Base-by-base conservation (phyloP, 2,113 vertebrate species). In the Etheostoma spectabile region DNA sequence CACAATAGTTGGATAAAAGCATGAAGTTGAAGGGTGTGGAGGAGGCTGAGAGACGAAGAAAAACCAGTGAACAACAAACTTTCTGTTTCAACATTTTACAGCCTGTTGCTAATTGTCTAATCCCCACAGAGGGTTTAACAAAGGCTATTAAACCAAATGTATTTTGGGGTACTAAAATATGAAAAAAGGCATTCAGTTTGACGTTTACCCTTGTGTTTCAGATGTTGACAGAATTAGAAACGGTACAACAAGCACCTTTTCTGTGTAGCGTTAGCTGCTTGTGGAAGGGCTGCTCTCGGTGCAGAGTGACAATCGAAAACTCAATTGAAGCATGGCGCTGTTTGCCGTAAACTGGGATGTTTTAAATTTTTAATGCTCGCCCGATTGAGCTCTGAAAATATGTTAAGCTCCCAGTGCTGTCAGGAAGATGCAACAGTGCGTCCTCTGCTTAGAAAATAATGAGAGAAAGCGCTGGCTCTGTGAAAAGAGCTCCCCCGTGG, bases 381-480 rank as follows among this genome's bases (percentile, higher is more conserved):
- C 8, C 4, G 45, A 65, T 56, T n/a, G 77, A 76, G 77, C 6
- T 2, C n/a, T 11, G 65, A 71, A 76, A 70, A 70, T 52, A 12
- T 10, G 46, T 14, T 77, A 64, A 80, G 65, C 83, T 65, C 71
- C 64, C 33, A 1, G 63, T 8, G 77, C 67, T 42, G 66, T 45
- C 73, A 24, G 73, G 48, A 81, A 62, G 35, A 71, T 21, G 71
- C 62, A n/a, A 70, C 65, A n/a, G 64, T 27, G 82, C 49, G 1
- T 71, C 45, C 3, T 74, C 38, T 5, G 45, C 49, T 85, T 57
- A 73, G 57, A 35, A 57, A 63, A 82, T 74, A 78, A 85, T 66
- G 77, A 75, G 70, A 52, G 30, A 16, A 52, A 22, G 61, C 55
- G 27, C 15, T 15, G 2, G 27, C 6, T 42, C 57, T n/a, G 73